Percentiles rank a stretch among this genome's conserved stretches.
phyloP scores from a whole-genome alignment of 2,113 vertebrate species.

The Gorsachius goisagi region DNA sequence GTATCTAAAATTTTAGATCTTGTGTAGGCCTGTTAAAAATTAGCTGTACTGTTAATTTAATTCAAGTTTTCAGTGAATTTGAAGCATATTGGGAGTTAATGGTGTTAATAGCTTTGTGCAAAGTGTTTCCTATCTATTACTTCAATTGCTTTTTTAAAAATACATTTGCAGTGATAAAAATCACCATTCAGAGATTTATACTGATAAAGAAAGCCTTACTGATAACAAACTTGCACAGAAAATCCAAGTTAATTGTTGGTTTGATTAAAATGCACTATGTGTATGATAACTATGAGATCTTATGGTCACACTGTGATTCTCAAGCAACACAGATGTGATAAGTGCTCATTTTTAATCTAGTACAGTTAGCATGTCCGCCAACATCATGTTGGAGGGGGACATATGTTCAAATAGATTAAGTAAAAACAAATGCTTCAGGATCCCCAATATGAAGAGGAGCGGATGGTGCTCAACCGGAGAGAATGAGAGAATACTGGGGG shows the following conservation, averaged over 20 bases:
- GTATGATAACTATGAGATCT: not conserved
- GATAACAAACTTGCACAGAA: not conserved
- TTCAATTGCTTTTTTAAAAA: not conserved
- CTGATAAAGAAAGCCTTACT: not conserved
- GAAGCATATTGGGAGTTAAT: not conserved
- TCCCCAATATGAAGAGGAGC: not conserved
- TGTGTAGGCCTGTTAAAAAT: not conserved
- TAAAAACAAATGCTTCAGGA: not conserved
- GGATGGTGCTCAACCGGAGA: not conserved
- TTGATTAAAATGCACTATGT: slow-evolving; percentile 19
- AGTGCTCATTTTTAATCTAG: not conserved
- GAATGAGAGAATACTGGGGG: not conserved
- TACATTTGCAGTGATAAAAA: slow-evolving; percentile 3
- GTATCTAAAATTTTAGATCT: not conserved
- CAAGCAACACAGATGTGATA: not conserved
- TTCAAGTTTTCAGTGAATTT: not conserved
- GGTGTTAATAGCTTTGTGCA: not conserved
- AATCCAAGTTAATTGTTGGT: slow-evolving; percentile 14
- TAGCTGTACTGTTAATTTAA: not conserved
- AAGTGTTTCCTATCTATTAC: not conserved
- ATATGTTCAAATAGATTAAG: not conserved
- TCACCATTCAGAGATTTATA: slow-evolving; percentile 3
- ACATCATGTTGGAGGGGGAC: not conserved
- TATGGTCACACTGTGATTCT: not conserved
- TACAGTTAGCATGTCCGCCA: not conserved